A percentile compares a stretch with the other conserved stretches of the same genome.
Evolutionary conservation across 2,888 invertebrate genomes (phyloP).

Genomic region (Lydus trimaculatus): DNA sequence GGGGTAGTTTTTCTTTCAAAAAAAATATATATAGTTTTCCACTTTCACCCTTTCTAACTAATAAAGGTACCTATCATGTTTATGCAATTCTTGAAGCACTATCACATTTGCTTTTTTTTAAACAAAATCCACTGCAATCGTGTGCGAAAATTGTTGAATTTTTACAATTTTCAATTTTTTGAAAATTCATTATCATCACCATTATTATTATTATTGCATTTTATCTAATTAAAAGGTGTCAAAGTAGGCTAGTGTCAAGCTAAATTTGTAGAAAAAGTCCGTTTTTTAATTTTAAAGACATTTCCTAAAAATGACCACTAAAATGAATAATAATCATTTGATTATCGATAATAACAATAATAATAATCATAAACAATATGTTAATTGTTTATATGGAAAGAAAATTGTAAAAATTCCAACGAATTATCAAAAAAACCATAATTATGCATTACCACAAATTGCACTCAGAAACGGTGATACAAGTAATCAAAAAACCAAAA

Average conservation of each 20-base stretch:
- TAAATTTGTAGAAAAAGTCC: background rate
- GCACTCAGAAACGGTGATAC: slow-evolving; percentile 55
- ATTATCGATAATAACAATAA: slow-evolving; percentile 37
- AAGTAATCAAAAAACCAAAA: slow-evolving; percentile 40
- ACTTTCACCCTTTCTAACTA: too few relatives aligned
- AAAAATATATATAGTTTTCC: background rate
- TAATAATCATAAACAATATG: slow-evolving; percentile 19
- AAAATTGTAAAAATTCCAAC: slow-evolving; percentile 31
- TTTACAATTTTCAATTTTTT: background rate
- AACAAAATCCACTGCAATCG: too few relatives aligned
- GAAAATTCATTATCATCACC: background rate
- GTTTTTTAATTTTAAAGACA: background rate
- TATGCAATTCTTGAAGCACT: too few relatives aligned
- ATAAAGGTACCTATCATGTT: too few relatives aligned
- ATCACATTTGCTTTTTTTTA: too few relatives aligned
- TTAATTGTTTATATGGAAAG: background rate
- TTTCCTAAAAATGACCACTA: background rate
- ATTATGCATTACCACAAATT: slow-evolving; percentile 52
- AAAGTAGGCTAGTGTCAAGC: slow-evolving; percentile 29
- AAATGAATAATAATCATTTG: slow-evolving; percentile 37
- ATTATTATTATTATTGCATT: background rate
- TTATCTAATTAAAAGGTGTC: background rate
- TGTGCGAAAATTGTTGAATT: background rate
- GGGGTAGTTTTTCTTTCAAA: background rate
- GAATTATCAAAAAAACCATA: slow-evolving; percentile 43